Base-by-base conservation (phyloP, 2,113 vertebrate genomes). In the Pavo muticus region DNA sequence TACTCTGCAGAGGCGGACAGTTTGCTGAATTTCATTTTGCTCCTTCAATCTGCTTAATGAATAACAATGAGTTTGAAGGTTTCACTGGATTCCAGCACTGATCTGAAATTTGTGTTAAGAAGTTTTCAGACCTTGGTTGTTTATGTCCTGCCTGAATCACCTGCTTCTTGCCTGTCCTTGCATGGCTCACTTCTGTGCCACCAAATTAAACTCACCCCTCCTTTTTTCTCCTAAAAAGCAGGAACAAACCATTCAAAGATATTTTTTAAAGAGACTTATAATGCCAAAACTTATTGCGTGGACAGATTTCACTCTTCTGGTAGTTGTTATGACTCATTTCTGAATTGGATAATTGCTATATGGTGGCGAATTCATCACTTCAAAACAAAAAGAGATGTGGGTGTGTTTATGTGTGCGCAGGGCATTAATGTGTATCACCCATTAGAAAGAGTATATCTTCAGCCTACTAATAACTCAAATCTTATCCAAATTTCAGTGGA, bases 21-120 rank as follows among this genome's bases (percentile, higher is more conserved):
- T 90, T 93, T 94, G 88, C 88, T 94, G 88, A 93, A 90, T 93
- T 94, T 95, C 80, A 94, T 94, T 91, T 91, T 47, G 61, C 86
- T 95, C 85, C 75, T 96, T 97, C 95, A 93, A 86, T 95, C 94
- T 95, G 85, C 88, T 91, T 97, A 96, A 95, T 90, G 96, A 97
- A 94, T 96, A 95, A 88, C 86, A 88, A 93, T 93, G 93, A 95
- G 65, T 57, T 88, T 93, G 82, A 93, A 91, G 87, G 47, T 84
- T 97, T 93, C 67, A 30, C 60, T 67, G 59, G 64, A 85, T 96
- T 90, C 60, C 65, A 88, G 69, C 37, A 68, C 40, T 57, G 57
- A 80, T 37, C 30, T 88, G 88, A 71, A 90, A 78, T 86, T n/a
- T 84, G 52, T 85, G 68, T 91, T 80, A 86, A 67, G 23, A 65